Evolutionary conservation across 2,888 invertebrate genomes (phyloP).

Genomic region (Ctena decussata): DNA sequence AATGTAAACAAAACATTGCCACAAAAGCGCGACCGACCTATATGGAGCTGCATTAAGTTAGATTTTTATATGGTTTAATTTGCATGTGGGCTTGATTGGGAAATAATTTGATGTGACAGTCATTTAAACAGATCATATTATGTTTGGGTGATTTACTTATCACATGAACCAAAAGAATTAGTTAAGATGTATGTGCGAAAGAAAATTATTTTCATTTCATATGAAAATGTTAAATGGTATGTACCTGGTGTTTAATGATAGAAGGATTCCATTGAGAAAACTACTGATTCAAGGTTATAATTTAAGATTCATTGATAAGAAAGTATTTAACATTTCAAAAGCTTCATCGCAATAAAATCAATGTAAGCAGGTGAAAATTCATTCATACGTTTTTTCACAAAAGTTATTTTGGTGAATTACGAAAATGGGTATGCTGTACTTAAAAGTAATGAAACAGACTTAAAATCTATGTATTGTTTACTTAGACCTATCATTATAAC

Average conservation of each 20-base stretch:
- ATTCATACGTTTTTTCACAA: not conserved
- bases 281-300: not conserved
- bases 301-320: slow-evolving; percentile 6
- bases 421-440: not conserved
- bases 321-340: not conserved
- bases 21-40: no score
- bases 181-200: no score
- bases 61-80: no score
- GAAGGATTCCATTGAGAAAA: not conserved
- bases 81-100: no score
- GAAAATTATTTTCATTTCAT: no score
- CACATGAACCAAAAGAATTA: no score
- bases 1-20: no score
- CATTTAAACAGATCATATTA: no score
- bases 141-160: no score
- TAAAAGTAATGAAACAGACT: not conserved
- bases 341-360: not conserved
- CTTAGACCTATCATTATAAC: slow-evolving; percentile 7
- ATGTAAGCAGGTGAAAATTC: not conserved
- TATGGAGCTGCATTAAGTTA: no score
- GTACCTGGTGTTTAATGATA: not conserved
- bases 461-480: not conserved
- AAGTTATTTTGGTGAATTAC: slow-evolving; percentile 6
- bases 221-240: no score
- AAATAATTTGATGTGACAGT: no score